phyloP scores from a whole-genome alignment of 2,113 vertebrate genomes.

The Megaceryle maxima region DNA sequence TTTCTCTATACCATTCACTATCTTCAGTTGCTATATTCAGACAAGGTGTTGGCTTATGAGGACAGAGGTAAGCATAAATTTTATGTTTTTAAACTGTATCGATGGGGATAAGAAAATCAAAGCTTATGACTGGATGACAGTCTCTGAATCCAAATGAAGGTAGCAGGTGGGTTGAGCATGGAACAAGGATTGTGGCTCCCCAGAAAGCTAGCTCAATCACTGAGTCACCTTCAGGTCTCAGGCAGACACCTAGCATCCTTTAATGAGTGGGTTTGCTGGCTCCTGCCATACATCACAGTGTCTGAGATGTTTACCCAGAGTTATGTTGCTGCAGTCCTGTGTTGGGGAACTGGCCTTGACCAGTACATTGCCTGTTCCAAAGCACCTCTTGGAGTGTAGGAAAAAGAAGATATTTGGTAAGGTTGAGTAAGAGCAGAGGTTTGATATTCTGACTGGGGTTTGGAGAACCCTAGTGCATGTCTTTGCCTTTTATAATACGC shows the following conservation, averaged over 20 bases:
- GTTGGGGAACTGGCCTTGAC: background rate
- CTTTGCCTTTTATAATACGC: background rate
- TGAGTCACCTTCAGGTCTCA: background rate
- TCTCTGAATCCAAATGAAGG: background rate
- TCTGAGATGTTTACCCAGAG: background rate
- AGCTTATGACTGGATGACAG: background rate
- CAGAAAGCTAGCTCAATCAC: background rate
- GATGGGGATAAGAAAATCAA: background rate
- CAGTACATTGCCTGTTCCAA: background rate
- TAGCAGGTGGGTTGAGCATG: background rate
- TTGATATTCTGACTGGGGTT: background rate
- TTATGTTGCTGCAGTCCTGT: background rate
- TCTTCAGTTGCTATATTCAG: too few relatives aligned
- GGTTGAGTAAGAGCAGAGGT: background rate
- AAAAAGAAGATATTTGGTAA: background rate
- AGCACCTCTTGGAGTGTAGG: background rate
- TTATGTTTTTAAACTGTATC: background rate
- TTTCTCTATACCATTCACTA: too few relatives aligned
- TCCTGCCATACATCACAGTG: background rate
- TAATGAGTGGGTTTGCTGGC: fast-evolving
- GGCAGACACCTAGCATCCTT: background rate
- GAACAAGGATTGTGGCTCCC: background rate
- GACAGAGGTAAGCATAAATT: background rate
- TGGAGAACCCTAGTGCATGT: background rate
- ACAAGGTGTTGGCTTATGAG: background rate